phyloP scores from a whole-genome alignment of 1,140 invertebrate species.

The Ptiloglossa arizonensis region DNA sequence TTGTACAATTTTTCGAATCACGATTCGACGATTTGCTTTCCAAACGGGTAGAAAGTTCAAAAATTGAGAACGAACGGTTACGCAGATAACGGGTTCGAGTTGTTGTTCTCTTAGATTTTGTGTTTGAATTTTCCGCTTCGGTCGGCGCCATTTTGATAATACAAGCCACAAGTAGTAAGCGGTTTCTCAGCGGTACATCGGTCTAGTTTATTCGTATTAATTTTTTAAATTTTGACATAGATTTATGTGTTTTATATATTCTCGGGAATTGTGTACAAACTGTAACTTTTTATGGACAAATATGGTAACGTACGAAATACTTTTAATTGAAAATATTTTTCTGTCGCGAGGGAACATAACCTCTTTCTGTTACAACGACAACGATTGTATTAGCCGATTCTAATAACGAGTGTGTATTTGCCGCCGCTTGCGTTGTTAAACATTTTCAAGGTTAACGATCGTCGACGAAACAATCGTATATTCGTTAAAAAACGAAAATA shows the following conservation, averaged over 20 bases:
- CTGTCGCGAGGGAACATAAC: not conserved
- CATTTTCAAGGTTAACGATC: not conserved
- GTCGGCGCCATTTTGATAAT: conserved; percentile 8
- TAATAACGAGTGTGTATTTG: not conserved
- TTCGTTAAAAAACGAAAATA: not conserved
- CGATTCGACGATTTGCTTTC: too few relatives aligned
- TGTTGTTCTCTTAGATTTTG: not conserved
- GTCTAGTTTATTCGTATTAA: too few relatives aligned
- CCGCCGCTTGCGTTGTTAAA: too few relatives aligned
- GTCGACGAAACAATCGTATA: not conserved
- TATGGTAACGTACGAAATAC: not conserved
- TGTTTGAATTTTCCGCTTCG: conserved; percentile 18
- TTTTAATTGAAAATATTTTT: not conserved
- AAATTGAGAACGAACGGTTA: not conserved
- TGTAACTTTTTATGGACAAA: not conserved
- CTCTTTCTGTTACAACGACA: not conserved
- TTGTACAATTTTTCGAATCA: too few relatives aligned
- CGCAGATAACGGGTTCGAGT: not conserved
- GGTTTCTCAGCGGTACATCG: too few relatives aligned
- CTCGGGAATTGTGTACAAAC: not conserved
- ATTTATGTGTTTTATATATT: not conserved
- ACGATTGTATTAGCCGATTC: not conserved
- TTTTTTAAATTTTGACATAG: not conserved
- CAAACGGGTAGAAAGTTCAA: too few relatives aligned
- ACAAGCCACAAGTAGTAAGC: conserved; percentile 1